These are phyloP conservation scores for Dendrolimus kikuchii DNA, from an alignment of 1,140 invertebrate species.

Conservation along the genomic window DNA sequence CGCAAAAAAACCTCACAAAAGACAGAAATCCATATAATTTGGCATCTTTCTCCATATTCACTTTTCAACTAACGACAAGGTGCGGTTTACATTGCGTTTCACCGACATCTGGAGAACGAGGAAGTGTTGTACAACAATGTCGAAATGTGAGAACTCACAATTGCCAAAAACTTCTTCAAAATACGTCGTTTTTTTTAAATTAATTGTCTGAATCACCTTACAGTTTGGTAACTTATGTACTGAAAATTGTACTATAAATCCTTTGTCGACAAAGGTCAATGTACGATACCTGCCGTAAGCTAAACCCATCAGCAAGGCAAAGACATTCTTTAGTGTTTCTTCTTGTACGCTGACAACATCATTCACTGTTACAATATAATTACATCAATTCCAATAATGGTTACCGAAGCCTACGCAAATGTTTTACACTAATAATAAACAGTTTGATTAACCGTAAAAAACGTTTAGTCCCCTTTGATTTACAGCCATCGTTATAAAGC, in stretches of 20 bases:
- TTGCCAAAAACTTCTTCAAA: conserved; percentile 41
- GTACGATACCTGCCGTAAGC: conserved; percentile 10
- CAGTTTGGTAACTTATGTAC: conserved; percentile 45
- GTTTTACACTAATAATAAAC: conserved; percentile 21
- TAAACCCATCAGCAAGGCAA: too few species aligned
- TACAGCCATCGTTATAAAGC: background rate
- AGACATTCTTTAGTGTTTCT: too few species aligned
- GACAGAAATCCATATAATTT: conserved; percentile 37
- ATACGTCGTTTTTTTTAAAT: conserved; percentile 11
- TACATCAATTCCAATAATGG: conserved; percentile 26
- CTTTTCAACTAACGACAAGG: conserved; percentile 53
- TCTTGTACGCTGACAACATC: background rate
- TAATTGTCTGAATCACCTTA: conserved; percentile 11
- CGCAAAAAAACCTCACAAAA: conserved; percentile 45
- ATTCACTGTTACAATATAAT: conserved; percentile 19
- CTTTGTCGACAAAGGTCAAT: conserved; percentile 24
- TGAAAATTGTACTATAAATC: conserved; percentile 20
- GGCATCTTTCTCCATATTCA: conserved; percentile 33
- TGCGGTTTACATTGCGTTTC: conserved; percentile 41
- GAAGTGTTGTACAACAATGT: conserved; percentile 39
- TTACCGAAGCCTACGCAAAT: conserved; percentile 32
- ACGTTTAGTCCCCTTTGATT: background rate
- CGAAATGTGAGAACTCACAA: conserved; percentile 32
- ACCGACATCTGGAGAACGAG: conserved; percentile 51
- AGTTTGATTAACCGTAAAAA: conserved; percentile 15